Conservation (phyloP, 2,113 vertebrate genomes). For the Notothenia coriiceps region DNA sequence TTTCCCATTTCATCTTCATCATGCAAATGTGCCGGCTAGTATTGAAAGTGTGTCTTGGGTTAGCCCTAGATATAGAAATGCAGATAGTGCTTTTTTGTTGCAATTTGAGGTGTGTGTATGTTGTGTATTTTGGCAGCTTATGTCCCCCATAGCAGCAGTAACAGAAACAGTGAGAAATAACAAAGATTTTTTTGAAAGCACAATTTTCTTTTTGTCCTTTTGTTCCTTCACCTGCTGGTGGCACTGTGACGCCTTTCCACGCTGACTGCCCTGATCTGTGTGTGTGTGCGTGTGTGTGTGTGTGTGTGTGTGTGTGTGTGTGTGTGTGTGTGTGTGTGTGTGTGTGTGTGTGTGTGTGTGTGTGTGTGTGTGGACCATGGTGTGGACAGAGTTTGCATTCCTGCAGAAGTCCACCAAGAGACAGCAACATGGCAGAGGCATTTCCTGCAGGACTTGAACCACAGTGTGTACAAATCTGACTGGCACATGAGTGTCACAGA, state of each 20-base stretch:
- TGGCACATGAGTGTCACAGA: conserved; percentile 21
- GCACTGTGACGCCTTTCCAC: conserved; percentile 40
- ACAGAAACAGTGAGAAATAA: too few relatives aligned
- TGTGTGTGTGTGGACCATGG: neutral
- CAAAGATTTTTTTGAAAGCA: too few relatives aligned
- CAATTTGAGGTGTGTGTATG: too few relatives aligned
- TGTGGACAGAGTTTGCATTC: conserved; percentile 67
- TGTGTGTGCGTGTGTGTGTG: neutral
- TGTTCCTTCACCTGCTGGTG: conserved; percentile 44
- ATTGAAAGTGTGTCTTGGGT: too few relatives aligned
- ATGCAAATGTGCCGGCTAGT: too few relatives aligned
- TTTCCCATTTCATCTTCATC: too few relatives aligned
- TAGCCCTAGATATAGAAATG: too few relatives aligned
- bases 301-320: conserved; percentile 2
- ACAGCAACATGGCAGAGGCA: conserved; percentile 36
- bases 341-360: too few relatives aligned
- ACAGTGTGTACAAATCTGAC: conserved; percentile 9
- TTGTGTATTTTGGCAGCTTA: too few relatives aligned
- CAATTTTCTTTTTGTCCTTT: conserved; percentile 4
- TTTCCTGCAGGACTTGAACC: conserved; percentile 49
- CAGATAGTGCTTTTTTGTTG: too few relatives aligned
- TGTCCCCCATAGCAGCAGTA: too few relatives aligned
- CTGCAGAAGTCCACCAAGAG: conserved; percentile 42
- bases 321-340: neutral
- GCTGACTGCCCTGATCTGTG: conserved; percentile 30